Evolutionary conservation across 2,888 invertebrate genomes (phyloP), one percentile per base, ranked within the genome.

Genomic region (Macaria liturata): DNA sequence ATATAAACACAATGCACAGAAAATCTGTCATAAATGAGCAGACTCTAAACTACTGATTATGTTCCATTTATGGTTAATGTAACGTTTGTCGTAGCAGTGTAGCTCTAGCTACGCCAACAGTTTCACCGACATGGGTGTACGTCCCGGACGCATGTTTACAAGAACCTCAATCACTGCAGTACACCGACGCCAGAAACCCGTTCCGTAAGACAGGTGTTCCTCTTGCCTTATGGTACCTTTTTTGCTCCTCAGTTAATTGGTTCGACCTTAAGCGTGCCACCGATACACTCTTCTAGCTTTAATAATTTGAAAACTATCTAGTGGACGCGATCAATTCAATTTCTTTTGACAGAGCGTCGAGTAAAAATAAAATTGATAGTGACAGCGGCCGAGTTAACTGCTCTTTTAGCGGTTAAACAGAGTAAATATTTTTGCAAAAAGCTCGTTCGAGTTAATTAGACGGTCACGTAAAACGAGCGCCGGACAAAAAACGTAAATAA

Each of bases 191-290:
- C 72, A 61, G 65, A 79, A 87, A 89, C 88, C 86, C 72, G 88
- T 88, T 87, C 74, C 71, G 72, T 71, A 77, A 76, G 85, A 86
- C 87, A 88, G 85, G 84, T 88, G 88, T 82, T 79, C 76, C 70
- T 69, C 69, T 44, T 49, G 48, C 49, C 52, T 52, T 68, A 65
- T 66, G 69, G 64, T 68, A 65, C 66, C 67, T 61, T 66, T 71
- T 74, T 76, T 42, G 2, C 42, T 75, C 60, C 71, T 73, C 45
- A 55, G 70, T 66, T 74, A 76, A 77, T 75, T 74, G 72, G 69
- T 61, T 66, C 69, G 69, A 69, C 72, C 72, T 74, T 74, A 78
- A 76, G 71, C 73, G 73, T 76, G 76, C 74, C 71, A 64, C 65
- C 61, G 62, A 49, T 45, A 58, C 45, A 34, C 46, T 52, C 32